Evolutionary conservation across 53 echinoderm and acorn worm species (phyloP).

Genomic region (Paelopatides confundens): DNA sequence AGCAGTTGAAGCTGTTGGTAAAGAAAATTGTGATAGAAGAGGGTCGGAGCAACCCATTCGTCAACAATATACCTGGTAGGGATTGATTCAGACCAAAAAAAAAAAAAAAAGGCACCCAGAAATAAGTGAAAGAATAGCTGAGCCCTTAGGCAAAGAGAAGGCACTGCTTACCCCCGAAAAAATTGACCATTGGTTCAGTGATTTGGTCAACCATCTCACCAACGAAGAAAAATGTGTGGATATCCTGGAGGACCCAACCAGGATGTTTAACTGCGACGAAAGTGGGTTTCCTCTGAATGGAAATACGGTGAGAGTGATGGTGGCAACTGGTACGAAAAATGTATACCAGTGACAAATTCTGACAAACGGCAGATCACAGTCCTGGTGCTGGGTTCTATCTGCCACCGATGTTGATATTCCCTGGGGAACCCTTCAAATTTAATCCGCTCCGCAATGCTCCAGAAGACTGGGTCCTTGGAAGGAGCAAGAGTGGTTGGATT

Average conservation of each 20-base stretch:
- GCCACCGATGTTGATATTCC: constrained; percentile 63
- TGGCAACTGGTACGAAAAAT: background rate
- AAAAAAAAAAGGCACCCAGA: constrained; percentile 17
- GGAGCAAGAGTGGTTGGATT: constrained; percentile 66
- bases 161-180: background rate
- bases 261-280: background rate
- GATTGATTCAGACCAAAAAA: constrained; percentile 40
- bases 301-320: background rate
- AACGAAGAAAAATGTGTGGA: background rate
- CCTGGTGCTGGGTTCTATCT: no score
- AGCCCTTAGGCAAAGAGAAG: background rate
- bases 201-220: background rate
- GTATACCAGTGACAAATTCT: constrained; percentile 13
- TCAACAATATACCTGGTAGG: constrained; percentile 37
- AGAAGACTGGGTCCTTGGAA: constrained; percentile 41
- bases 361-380: background rate
- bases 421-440: constrained; percentile 46
- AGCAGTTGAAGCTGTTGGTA: background rate
- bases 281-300: background rate
- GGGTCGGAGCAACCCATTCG: constrained; percentile 23
- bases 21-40: constrained; percentile 31
- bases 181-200: background rate
- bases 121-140: background rate
- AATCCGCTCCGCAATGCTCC: constrained; percentile 64
- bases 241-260: background rate